A percentile compares a stretch with the other conserved stretches of the same genome.
These are phyloP conservation scores for Malurus leucopterus DNA, from an alignment of 2,797 vertebrate genomes.

Conservation along the genomic window DNA sequence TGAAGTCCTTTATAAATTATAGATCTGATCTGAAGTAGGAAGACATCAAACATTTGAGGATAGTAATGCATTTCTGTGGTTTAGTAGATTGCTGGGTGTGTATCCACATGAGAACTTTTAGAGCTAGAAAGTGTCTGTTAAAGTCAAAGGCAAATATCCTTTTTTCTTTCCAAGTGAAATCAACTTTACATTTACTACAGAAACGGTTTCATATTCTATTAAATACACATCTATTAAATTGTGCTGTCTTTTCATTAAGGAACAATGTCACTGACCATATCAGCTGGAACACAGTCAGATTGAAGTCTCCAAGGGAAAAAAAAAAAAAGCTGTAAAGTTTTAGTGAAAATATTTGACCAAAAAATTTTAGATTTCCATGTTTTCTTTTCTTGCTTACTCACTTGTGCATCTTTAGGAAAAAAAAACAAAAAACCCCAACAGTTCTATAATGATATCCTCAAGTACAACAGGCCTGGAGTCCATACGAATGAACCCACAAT, in stretches of 20 bases:
- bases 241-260: neutral
- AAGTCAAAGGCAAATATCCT: neutral
- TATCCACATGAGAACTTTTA: neutral
- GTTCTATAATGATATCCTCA: neutral
- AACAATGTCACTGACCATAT: neutral
- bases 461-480: neutral
- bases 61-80: neutral
- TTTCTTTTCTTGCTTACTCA: neutral
- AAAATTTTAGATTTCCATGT: neutral
- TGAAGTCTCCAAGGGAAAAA: neutral
- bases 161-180: neutral
- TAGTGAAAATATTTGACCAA: neutral
- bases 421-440: fast-evolving
- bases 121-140: neutral
- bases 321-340: neutral
- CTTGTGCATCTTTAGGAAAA: neutral
- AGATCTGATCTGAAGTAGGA: neutral
- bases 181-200: neutral
- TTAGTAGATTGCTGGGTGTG: neutral
- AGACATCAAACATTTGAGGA: neutral
- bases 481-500: neutral
- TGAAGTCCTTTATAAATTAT: slow-evolving; percentile 19
- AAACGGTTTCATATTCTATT: neutral
- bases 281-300: neutral
- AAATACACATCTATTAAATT: neutral